Evolutionary conservation across 2,113 vertebrate genomes (phyloP).

Genomic region (Callospermophilus lateralis): DNA sequence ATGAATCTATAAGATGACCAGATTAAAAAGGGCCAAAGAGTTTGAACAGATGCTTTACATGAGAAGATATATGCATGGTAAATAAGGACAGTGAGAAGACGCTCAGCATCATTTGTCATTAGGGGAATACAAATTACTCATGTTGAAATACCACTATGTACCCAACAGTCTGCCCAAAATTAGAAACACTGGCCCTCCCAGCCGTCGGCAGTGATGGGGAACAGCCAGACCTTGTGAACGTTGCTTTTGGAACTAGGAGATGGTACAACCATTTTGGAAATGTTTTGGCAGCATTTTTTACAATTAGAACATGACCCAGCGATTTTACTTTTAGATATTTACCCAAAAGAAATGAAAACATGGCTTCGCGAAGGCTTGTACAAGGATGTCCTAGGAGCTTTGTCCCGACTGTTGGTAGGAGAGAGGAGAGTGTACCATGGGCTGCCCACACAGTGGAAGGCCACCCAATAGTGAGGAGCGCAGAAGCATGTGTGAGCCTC

Average conservation of each 20-base stretch:
- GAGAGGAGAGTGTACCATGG: too few relatives aligned
- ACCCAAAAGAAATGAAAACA: not conserved
- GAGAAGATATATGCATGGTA: not conserved
- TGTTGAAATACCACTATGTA: not conserved
- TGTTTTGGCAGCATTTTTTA: not conserved
- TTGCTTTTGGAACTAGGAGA: not conserved
- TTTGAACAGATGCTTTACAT: not conserved
- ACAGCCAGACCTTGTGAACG: accelerated
- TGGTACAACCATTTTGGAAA: not conserved
- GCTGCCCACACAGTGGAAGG: too few relatives aligned
- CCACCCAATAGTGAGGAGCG: too few relatives aligned
- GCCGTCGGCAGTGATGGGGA: too few relatives aligned
- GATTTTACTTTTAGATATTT: not conserved
- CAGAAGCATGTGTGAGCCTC: accelerated
- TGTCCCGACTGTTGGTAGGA: accelerated
- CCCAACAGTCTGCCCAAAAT: not conserved
- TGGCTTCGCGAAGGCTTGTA: not conserved
- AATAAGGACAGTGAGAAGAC: not conserved
- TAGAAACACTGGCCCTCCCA: not conserved
- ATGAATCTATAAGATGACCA: not conserved
- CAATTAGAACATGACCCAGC: not conserved
- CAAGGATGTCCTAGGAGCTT: too few relatives aligned
- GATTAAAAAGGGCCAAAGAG: not conserved
- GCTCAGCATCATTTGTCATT: accelerated
- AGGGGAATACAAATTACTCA: not conserved